Evolutionary conservation across 2,888 invertebrate genomes (phyloP).

Genomic region (Meiosimyza decipiens): DNA sequence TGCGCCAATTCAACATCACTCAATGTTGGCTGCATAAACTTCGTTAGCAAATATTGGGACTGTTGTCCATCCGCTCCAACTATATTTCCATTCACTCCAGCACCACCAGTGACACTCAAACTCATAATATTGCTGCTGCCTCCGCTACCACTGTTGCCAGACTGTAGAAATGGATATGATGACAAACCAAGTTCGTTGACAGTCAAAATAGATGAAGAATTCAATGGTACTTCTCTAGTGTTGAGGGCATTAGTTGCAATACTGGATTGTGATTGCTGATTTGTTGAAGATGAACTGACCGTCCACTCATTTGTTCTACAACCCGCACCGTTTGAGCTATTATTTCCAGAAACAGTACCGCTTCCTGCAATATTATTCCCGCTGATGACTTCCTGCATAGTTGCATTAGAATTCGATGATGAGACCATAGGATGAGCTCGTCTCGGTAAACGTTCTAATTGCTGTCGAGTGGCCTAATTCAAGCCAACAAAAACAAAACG

Average conservation of each 20-base stretch:
- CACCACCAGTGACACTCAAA: conserved; percentile 44
- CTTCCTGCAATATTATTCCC: conserved; percentile 52
- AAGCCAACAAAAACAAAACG: conserved; percentile 5
- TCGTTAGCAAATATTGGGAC: conserved; percentile 65
- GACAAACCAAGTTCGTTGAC: conserved; percentile 54
- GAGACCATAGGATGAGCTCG: conserved; percentile 77
- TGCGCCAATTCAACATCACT: conserved; percentile 69
- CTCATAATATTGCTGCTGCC: conserved; percentile 50
- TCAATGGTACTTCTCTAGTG: conserved; percentile 62
- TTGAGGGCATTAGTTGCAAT: conserved; percentile 63
- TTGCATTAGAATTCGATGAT: conserved; percentile 71
- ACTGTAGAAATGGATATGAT: conserved; percentile 51
- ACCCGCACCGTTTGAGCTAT: conserved; percentile 49
- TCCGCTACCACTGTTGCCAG: conserved; percentile 53
- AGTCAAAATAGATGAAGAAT: conserved; percentile 52
- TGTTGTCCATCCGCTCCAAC: conserved; percentile 51
- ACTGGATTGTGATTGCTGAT: conserved; percentile 63
- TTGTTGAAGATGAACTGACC: conserved; percentile 59
- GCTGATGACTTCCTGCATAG: conserved; percentile 67
- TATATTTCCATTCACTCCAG: conserved; percentile 46
- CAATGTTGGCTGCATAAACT: conserved; percentile 70
- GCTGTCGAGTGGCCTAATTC: conserved; percentile 83
- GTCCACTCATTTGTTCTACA: conserved; percentile 63
- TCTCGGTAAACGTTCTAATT: conserved; percentile 88
- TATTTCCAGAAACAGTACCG: conserved; percentile 47